Conservation (phyloP, 2,113 vertebrate genomes). For the Struthidea cinerea region DNA sequence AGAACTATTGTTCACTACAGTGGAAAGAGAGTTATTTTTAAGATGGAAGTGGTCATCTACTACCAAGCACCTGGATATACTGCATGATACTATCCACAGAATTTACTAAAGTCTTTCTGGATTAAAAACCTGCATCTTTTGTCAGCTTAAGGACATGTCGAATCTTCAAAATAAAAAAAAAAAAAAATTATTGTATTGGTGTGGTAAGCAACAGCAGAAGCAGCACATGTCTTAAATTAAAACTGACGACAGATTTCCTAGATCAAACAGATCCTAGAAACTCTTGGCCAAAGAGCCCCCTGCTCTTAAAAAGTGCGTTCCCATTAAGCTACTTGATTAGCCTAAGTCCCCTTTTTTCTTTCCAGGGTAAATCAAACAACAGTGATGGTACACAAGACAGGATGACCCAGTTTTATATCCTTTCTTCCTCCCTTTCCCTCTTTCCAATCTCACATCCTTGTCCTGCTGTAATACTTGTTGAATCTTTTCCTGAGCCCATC, state of each 20-base stretch:
- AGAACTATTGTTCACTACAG: background rate
- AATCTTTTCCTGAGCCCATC: background rate
- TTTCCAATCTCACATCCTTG: background rate
- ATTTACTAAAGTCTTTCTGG: background rate
- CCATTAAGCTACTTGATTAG: background rate
- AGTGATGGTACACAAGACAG: background rate
- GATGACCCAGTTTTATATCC: background rate
- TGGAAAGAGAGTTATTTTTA: background rate
- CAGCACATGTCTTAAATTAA: background rate
- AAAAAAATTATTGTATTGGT: background rate
- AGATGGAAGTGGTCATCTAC: background rate
- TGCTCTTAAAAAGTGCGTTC: background rate
- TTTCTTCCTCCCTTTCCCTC: background rate
- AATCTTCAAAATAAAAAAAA: background rate
- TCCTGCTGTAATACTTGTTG: background rate
- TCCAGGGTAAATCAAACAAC: background rate
- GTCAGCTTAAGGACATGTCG: background rate
- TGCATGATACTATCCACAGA: background rate
- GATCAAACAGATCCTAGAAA: background rate
- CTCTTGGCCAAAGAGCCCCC: background rate
- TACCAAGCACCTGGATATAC: background rate
- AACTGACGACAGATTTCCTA: background rate
- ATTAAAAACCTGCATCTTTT: background rate
- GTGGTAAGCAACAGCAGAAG: background rate
- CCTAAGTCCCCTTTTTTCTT: background rate